These are phyloP conservation scores for Listrodromus nycthemerus DNA, from an alignment of 2,888 invertebrate species.

Conservation along the genomic window DNA sequence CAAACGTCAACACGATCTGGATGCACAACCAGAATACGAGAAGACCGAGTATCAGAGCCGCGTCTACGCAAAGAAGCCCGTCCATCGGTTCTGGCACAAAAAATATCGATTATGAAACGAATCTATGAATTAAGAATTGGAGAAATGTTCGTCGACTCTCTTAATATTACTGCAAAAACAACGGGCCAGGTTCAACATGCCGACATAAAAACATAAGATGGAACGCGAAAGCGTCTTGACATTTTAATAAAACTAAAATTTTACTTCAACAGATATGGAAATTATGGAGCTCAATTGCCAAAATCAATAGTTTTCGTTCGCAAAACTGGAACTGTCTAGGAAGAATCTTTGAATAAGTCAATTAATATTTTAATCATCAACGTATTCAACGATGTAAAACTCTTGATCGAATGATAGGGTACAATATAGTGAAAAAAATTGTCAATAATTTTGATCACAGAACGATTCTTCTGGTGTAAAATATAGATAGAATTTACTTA, in stretches of 20 bases:
- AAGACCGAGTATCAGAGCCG: slow-evolving; percentile 88
- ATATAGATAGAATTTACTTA: slow-evolving; percentile 76
- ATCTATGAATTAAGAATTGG: slow-evolving; percentile 12
- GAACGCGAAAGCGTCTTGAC: too few relatives aligned
- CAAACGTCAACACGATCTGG: slow-evolving; percentile 86
- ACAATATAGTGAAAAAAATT: background rate
- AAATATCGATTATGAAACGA: slow-evolving; percentile 17
- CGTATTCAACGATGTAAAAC: background rate
- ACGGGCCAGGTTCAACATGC: background rate
- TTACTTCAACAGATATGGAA: too few relatives aligned
- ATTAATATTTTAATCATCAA: too few relatives aligned
- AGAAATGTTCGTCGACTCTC: background rate
- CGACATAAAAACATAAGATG: too few relatives aligned
- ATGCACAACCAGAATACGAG: slow-evolving; percentile 88
- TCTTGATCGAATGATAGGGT: background rate
- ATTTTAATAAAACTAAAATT: too few relatives aligned
- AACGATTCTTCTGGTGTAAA: background rate
- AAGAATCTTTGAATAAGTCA: too few relatives aligned
- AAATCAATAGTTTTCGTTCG: too few relatives aligned
- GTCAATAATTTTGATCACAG: background rate
- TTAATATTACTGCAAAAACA: background rate
- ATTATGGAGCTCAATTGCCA: too few relatives aligned
- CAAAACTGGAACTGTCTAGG: too few relatives aligned
- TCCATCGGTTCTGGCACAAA: slow-evolving; percentile 75
- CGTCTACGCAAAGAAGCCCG: slow-evolving; percentile 87